Conservation (phyloP, 37 sponge, comb jelly and placozoan species). For the Bolinopsis microptera region DNA sequence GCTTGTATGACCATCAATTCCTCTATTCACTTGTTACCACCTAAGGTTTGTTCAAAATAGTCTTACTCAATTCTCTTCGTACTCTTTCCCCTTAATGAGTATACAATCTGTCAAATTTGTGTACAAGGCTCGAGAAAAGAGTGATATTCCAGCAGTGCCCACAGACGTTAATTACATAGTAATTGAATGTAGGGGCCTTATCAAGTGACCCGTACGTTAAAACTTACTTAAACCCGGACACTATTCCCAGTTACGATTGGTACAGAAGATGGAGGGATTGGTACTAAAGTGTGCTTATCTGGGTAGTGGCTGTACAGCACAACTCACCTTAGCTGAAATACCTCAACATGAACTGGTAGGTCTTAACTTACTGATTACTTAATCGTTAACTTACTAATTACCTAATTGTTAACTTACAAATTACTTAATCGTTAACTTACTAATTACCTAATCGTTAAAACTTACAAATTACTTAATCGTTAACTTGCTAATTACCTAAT, state of each 20-base stretch:
- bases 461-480: no score
- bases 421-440: neutral
- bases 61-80: neutral
- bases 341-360: slow-evolving; percentile 28
- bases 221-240: neutral
- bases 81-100: no score
- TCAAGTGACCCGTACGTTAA: no score
- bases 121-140: no score
- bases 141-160: no score
- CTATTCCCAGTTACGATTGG: neutral
- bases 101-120: neutral
- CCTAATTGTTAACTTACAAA: neutral
- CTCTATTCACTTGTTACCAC: neutral
- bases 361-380: neutral
- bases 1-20: slow-evolving; percentile 3
- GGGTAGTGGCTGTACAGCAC: slow-evolving; percentile 34
- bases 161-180: no score
- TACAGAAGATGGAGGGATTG: slow-evolving; percentile 55
- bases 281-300: slow-evolving; percentile 16
- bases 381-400: neutral
- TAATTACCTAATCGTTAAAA: no score
- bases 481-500: no score
- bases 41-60: neutral
- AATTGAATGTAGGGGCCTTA: no score
- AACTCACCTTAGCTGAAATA: neutral